These are phyloP conservation scores for Congeria kusceri DNA, from an alignment of 2,888 invertebrate genomes.

Conservation along the genomic window DNA sequence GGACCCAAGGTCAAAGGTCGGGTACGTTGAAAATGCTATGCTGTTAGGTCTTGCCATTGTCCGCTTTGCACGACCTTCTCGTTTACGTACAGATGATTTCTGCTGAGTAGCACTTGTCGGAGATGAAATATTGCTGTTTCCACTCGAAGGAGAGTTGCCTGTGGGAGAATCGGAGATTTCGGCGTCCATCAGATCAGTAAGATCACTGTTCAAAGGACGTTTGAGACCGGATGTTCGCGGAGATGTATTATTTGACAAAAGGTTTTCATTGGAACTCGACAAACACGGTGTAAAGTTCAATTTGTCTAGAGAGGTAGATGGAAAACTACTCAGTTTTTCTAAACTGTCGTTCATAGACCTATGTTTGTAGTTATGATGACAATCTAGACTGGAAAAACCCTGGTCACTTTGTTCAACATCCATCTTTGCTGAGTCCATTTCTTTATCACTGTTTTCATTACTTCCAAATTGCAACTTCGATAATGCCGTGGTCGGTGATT, in stretches of 20 bases:
- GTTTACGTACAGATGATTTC: conserved; percentile 78
- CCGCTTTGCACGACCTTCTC: conserved; percentile 79
- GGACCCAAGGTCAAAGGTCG: conserved; percentile 79
- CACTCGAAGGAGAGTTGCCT: conserved; percentile 46
- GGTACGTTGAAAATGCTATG: conserved; percentile 84
- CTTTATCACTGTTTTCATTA: conserved; percentile 50
- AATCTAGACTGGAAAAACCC: neutral
- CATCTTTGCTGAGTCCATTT: conserved; percentile 38
- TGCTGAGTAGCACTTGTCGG: conserved; percentile 59
- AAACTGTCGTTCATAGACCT: conserved; percentile 51
- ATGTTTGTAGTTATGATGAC: neutral
- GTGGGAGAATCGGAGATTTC: conserved; percentile 66
- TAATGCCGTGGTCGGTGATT: conserved; percentile 54
- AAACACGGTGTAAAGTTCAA: conserved; percentile 84
- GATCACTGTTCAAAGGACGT: conserved; percentile 53
- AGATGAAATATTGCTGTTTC: conserved; percentile 56
- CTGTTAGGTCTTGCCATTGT: conserved; percentile 82
- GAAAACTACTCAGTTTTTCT: conserved; percentile 71
- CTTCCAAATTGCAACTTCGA: conserved; percentile 56
- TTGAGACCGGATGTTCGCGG: conserved; percentile 53
- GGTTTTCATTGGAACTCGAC: conserved; percentile 65
- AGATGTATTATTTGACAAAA: conserved; percentile 20
- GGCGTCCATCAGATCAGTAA: conserved; percentile 56
- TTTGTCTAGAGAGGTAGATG: conserved; percentile 84
- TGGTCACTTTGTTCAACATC: conserved; percentile 7